Percentiles rank a stretch among this genome's conserved stretches.
These are phyloP conservation scores for Drosophila malerkotliana DNA, from an alignment of 1,140 invertebrate genomes.

Conservation along the genomic window DNA sequence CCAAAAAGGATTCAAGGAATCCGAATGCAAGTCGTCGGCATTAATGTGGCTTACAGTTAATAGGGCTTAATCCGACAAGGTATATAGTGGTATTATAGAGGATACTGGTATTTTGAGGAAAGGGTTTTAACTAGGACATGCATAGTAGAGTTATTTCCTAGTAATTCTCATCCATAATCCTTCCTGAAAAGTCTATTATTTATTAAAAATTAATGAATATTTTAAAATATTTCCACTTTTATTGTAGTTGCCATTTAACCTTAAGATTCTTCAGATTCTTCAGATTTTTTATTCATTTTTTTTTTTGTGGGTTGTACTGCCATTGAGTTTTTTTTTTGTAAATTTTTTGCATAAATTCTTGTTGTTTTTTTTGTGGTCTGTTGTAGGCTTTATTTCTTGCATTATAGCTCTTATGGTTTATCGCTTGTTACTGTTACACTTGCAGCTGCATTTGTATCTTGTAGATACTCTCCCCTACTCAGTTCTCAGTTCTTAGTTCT, in stretches of 20 bases:
- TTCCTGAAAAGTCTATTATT: no score
- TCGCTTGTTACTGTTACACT: slow-evolving; percentile 16
- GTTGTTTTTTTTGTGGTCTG: slow-evolving; percentile 3
- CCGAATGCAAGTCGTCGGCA: background rate
- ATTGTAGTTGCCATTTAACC: no score
- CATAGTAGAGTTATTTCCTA: no score
- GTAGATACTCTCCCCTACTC: background rate
- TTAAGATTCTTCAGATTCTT: no score
- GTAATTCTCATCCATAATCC: no score
- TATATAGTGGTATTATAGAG: no score
- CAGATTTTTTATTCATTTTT: background rate
- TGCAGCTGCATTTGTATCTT: slow-evolving; percentile 42
- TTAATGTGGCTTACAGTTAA: no score
- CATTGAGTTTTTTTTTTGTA: background rate
- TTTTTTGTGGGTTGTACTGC: background rate
- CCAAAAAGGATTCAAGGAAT: background rate
- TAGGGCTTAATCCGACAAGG: background rate
- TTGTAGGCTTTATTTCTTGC: slow-evolving; percentile 4
- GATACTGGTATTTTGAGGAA: no score
- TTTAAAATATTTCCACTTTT: no score
- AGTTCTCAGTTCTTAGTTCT: background rate
- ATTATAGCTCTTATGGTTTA: slow-evolving; percentile 33
- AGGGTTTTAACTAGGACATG: no score
- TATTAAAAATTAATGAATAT: no score
- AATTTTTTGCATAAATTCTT: no score